Conservation (phyloP, 1,140 invertebrate species). For the Kradibia gibbosae region DNA sequence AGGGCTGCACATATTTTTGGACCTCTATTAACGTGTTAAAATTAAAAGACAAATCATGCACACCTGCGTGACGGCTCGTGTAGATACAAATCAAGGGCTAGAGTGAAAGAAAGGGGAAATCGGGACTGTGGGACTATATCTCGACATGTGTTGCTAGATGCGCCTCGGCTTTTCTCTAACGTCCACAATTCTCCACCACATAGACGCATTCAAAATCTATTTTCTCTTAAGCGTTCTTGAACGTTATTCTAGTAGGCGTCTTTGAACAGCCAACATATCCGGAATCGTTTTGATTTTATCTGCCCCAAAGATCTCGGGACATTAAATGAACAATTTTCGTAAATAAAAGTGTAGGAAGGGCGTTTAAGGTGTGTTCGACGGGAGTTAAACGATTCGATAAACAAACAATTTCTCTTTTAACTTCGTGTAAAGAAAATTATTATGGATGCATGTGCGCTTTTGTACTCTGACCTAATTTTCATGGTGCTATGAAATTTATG, state of each 20-base stretch:
- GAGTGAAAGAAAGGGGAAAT: background rate
- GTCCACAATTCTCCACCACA: background rate
- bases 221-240: slow-evolving; percentile 15
- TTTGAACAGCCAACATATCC: background rate
- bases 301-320: background rate
- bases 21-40: slow-evolving; percentile 42
- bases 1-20: slow-evolving; percentile 16
- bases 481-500: background rate
- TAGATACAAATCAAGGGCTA: background rate
- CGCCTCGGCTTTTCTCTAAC: background rate
- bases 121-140: background rate
- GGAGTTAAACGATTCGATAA: background rate
- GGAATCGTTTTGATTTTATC: background rate
- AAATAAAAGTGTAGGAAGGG: slow-evolving; percentile 13
- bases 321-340: background rate
- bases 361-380: background rate
- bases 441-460: background rate
- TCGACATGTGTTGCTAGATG: background rate
- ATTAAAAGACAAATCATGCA: slow-evolving; percentile 29
- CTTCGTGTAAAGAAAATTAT: background rate
- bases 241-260: slow-evolving; percentile 29
- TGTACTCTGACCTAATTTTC: background rate
- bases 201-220: background rate
- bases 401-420: background rate
- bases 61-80: slow-evolving; percentile 32